Base-by-base conservation (phyloP, 2,888 invertebrate species). In the Anoplius nigerrimus region DNA sequence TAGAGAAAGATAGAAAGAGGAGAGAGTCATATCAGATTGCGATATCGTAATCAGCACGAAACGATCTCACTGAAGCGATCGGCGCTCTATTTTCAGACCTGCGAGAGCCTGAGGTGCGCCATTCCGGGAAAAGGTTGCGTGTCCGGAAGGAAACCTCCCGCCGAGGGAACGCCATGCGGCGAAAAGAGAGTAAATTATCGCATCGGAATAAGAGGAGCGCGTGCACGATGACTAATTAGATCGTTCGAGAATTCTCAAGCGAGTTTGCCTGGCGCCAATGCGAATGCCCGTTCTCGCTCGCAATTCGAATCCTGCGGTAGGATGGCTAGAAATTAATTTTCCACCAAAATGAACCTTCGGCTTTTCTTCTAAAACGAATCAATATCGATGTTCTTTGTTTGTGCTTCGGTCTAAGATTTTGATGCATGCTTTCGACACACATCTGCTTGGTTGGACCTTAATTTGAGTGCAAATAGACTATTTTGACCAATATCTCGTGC, bases 121-220 rank as follows among this genome's bases (percentile, higher is more conserved):
- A 85, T 91, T 46, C 87, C 87, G 27, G 89, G 90, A 69, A 90
- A 90, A 81, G 90, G 90, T 71, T 92, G 92, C 82, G 86, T 91
- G 57, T 91, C 91, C 16, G 87, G 89, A 60, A 86, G 90, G 65
- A 90, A 90, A 78, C 89, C 91, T 8, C 90, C 91, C 6, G 91
- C 91, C 4, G 90, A 91, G 67, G 92, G 92, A 20, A 92, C 92
- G 2, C 84, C 89, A 11, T 92, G 92, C 82, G 91, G 90, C 11
- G 87, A 81, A 53, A 78, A 76, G 63, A 76, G 75, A 62, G 76
- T 82, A 71, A 76, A 68, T 75, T 53, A 18, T n/a, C 55, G 27
- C 16, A 16, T 55, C 11, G 4, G 16, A 34, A 55, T 55, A n/a
- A 55, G 24, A 55, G 8, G 13, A 18, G n/a, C 18, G 34, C 34